Percentiles rank a stretch among this genome's conserved stretches.
Evolutionary conservation across 2,888 invertebrate genomes (phyloP).

Genomic region (Germaria angustata): DNA sequence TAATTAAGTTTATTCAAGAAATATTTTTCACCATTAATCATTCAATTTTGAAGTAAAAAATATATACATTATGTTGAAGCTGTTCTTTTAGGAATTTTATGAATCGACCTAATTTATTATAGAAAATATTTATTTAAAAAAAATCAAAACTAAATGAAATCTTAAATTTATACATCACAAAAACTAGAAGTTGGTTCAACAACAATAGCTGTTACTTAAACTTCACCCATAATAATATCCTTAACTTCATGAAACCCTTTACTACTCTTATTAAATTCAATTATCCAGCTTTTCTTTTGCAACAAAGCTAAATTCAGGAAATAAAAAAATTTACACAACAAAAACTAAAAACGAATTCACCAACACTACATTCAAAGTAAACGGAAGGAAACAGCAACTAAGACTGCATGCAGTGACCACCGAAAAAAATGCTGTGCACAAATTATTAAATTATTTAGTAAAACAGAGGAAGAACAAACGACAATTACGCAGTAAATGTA

Average conservation of each 20-base stretch:
- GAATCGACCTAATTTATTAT: too few relatives aligned
- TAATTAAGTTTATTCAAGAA: too few relatives aligned
- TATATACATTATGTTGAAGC: too few relatives aligned
- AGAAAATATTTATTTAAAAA: too few relatives aligned
- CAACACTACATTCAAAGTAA: background rate
- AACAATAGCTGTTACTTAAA: background rate
- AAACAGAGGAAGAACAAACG: slow-evolving; percentile 5
- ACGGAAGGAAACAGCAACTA: slow-evolving; percentile 16
- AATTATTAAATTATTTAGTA: slow-evolving; percentile 30
- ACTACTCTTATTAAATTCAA: background rate
- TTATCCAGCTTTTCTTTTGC: background rate
- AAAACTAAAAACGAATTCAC: background rate
- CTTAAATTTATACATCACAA: too few relatives aligned
- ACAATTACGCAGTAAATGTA: slow-evolving; percentile 38
- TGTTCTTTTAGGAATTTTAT: too few relatives aligned
- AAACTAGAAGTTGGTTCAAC: background rate
- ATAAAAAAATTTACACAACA: background rate
- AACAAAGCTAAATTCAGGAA: background rate
- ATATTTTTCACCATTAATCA: too few relatives aligned
- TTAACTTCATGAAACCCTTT: background rate
- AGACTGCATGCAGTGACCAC: background rate
- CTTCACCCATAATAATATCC: background rate
- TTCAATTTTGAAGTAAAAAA: too few relatives aligned
- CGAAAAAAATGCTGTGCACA: background rate
- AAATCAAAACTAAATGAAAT: too few relatives aligned